Evolutionary conservation across 1,140 invertebrate species (phyloP).

Genomic region (Eufriesea mexicana): DNA sequence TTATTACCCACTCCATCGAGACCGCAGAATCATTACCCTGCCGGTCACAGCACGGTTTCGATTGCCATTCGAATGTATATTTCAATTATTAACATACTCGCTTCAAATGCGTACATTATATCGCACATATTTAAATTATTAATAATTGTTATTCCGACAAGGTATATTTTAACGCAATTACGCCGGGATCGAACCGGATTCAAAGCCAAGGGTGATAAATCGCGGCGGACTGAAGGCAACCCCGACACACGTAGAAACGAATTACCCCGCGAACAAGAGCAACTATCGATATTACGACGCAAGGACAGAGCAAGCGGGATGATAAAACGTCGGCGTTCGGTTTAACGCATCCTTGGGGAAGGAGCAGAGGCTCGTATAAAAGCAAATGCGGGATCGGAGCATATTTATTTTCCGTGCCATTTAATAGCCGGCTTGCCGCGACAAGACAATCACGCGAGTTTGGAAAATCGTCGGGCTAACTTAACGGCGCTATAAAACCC

Average conservation of each 20-base stretch:
- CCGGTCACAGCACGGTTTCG: too few species aligned
- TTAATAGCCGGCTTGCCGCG: conserved; percentile 59
- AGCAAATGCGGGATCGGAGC: conserved; percentile 24
- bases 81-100: too few species aligned
- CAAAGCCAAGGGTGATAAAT: too few species aligned
- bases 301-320: background rate
- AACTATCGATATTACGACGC: background rate
- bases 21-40: too few species aligned
- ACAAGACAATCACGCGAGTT: conserved; percentile 68
- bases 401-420: conserved; percentile 67
- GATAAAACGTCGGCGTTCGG: conserved; percentile 38
- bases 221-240: too few species aligned
- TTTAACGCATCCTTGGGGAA: conserved; percentile 22
- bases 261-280: background rate
- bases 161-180: too few species aligned
- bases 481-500: conserved; percentile 69
- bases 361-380: conserved; percentile 28
- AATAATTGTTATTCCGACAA: too few species aligned
- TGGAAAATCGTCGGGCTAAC: conserved; percentile 68
- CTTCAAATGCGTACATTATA: too few species aligned
- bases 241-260: background rate
- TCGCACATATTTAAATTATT: too few species aligned
- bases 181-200: too few species aligned
- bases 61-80: too few species aligned
- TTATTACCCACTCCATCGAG: too few species aligned